Base-by-base conservation (phyloP, 2,888 invertebrate species). In the Trilocha varians region DNA sequence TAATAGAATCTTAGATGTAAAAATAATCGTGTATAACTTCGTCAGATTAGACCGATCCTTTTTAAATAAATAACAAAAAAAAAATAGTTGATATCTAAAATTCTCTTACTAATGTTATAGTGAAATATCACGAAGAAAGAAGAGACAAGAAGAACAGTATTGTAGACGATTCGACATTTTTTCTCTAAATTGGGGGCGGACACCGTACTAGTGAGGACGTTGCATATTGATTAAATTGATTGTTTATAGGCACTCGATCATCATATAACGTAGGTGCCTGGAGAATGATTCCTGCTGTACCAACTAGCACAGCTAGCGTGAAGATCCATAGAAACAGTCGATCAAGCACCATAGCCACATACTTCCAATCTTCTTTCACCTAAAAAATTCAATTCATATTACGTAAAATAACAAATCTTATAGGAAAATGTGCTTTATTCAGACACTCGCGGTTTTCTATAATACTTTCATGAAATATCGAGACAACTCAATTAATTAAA, bases 321-420 rank as follows among this genome's bases (percentile, higher is more conserved):
- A 98, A 98, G 76, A 98, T 97, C 94, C 97, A 97, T 62, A 98
- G 90, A 87, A 98, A 98, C 65, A 99, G 88, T 50, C 98, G 90
- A 84, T 98, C 98, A 72, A 98, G 88, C 54, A 98, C 98, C 96
- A 98, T 97, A 49, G 98, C 98, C 57, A 98, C 97, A 84, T 96
- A 98, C 79, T 98, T 98, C 98, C 98, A 98, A 88, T 98, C 98
- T 87, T 98, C 97, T 83, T 95, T 95, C 57, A 96, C 95, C 95
- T 95, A 66, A 42, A 69, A 80, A 13, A n/a, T 34, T 9, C 2
- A 32, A 25, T 25, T 11, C n/a, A 25, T 32, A 14, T 32, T 9
- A 25, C 25, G 25, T 25, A 2, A 9, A 9, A 25, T 2, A 9
- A 25, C 25, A 25, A 4, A 25, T n/a, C n/a, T n/a, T n/a, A n/a